Base-by-base conservation (phyloP, 1,140 invertebrate species). In the Caenorhabditis remanei region DNA sequence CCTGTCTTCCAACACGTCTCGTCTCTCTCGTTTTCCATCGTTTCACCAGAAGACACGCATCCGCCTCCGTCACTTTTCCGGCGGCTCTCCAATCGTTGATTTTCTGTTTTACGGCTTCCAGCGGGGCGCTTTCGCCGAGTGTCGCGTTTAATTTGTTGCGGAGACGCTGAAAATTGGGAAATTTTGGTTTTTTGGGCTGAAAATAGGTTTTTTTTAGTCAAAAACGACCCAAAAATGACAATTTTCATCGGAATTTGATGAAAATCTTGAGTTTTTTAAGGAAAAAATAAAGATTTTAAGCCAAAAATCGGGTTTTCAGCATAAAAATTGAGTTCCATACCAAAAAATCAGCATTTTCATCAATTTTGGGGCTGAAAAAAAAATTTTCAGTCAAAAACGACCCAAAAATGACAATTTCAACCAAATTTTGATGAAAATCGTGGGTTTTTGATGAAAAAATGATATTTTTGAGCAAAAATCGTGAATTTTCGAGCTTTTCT, bases 11-110 rank as follows among this genome's bases (percentile, higher is more conserved):
- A 21, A 89, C 19, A 41, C 89, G 46, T 43, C 89, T 79, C 9
- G 63, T 53, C 24, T 89, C 89, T 21, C 89, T 43, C 40, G 24
- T 83, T 61, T 89, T 88, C 89, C 89, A 89, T 56, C 89, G 84
- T 43, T 87, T 83, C n/a, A 89, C 61, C 24, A 88, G 19, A 24
- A 58, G 5, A n/a, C 41, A 61, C 13, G 63, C 86, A 53, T 89
- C 88, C 0, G 41, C 21, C 87, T 24, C 58, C 32, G 53, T 32
- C 83, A 56, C 87, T 88, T 88, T 43, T 85, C 65, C 65, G 58
- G 56, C 32, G 2, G 50, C 53, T 61, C 87, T 21, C 83, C 75
- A 32, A 85, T 58, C 63, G 46, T 71, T 56, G 19, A 79, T 50
- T 16, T 79, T 79, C 71, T 79, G 14, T 11, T 79, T 79, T 9